Percentiles rank a stretch among this genome's conserved stretches.
phyloP scores from a whole-genome alignment of 2,113 vertebrate species.

The Raja brachyura region DNA sequence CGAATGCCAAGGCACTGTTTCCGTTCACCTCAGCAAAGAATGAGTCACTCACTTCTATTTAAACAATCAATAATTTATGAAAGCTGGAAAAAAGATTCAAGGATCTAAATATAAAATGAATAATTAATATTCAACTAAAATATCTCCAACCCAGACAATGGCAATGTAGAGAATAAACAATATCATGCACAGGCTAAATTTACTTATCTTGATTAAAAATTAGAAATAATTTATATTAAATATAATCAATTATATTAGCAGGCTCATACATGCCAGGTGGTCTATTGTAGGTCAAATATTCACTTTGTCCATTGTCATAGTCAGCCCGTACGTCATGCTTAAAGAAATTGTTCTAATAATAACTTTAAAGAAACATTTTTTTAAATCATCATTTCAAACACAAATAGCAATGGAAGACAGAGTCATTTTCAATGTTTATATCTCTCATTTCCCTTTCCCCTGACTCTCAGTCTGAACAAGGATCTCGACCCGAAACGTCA shows the following conservation, averaged over 20 bases:
- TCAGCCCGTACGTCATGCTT: too few relatives aligned
- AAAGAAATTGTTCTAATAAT: neutral
- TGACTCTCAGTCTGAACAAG: too few relatives aligned
- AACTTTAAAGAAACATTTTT: neutral
- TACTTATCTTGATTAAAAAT: neutral
- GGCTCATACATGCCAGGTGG: neutral
- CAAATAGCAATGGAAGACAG: neutral
- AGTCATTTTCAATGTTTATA: neutral
- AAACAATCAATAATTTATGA: conserved; percentile 26
- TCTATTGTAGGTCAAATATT: neutral
- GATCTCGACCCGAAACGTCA: too few relatives aligned
- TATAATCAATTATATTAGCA: neutral
- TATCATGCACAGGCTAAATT: neutral
- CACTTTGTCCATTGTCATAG: neutral
- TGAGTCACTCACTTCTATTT: conserved; percentile 3
- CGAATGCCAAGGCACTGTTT: neutral
- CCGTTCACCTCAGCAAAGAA: neutral
- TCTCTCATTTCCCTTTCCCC: too few relatives aligned
- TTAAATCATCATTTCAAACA: neutral
- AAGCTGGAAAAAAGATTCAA: conserved; percentile 10
- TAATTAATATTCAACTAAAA: neutral
- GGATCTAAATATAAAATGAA: conserved; percentile 13
- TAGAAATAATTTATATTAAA: neutral
- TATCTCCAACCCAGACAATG: neutral
- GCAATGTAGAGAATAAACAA: neutral